phyloP scores from a whole-genome alignment of 2,113 vertebrate genomes.

The Phodopus roborovskii region DNA sequence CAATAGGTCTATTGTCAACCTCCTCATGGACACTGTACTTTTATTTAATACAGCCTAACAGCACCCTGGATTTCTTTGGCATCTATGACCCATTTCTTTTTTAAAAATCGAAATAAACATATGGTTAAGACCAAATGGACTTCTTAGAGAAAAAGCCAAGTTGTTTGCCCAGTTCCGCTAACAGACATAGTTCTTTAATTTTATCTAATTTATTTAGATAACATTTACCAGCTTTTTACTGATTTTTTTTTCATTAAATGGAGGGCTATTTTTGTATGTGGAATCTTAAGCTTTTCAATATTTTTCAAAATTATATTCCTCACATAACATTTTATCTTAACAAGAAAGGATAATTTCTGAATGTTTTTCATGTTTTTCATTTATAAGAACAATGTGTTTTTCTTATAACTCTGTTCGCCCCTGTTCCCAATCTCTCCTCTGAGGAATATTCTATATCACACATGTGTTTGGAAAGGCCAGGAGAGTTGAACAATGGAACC shows the following conservation, averaged over 20 bases:
- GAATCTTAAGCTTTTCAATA: not conserved
- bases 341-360: not conserved
- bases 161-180: not conserved
- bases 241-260: constrained; percentile 7
- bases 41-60: constrained; percentile 49
- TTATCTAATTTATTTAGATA: constrained; percentile 42
- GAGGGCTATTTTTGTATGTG: not conserved
- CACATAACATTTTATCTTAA: constrained; percentile 16
- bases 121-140: not conserved
- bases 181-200: constrained; percentile 27
- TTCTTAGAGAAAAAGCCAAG: constrained; percentile 28
- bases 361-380: not conserved
- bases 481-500: constrained; percentile 34
- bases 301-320: constrained; percentile 40
- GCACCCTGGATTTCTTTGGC: constrained; percentile 25
- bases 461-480: constrained; percentile 48
- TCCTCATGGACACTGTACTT: constrained; percentile 32
- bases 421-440: constrained; percentile 48
- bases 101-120: constrained; percentile 43
- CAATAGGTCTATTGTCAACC: constrained; percentile 39
- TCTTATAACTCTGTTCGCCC: not conserved
- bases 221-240: not conserved
- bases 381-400: constrained; percentile 58
- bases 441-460: constrained; percentile 5
- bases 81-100: constrained; percentile 54